Evolutionary conservation across 2,888 invertebrate genomes (phyloP).

Genomic region (Napeogenes inachia): DNA sequence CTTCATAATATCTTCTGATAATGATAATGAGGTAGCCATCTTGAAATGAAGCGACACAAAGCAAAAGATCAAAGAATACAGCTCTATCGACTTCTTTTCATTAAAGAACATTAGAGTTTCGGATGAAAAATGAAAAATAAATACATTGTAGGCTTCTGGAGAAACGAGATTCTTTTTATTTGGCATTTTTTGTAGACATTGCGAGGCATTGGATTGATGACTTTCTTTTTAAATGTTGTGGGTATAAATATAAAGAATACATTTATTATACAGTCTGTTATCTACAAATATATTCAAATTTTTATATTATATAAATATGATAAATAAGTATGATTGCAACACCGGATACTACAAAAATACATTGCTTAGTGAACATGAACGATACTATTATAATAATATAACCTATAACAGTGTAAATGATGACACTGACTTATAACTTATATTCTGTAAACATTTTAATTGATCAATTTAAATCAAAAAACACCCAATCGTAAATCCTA

Average conservation of each 20-base stretch:
- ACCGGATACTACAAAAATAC: too few species aligned
- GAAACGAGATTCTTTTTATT: constrained; percentile 31
- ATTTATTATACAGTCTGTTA: not conserved
- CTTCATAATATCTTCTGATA: constrained; percentile 32
- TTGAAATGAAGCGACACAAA: constrained; percentile 50
- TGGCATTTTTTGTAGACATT: constrained; percentile 1
- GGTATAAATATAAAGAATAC: not conserved
- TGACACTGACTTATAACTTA: too few species aligned
- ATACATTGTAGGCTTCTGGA: constrained; percentile 50
- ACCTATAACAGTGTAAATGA: too few species aligned
- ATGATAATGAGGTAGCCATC: constrained; percentile 50
- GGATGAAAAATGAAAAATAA: constrained; percentile 65
- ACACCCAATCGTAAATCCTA: constrained; percentile 9
- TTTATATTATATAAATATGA: too few species aligned
- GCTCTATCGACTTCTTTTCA: constrained; percentile 64
- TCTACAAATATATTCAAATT: not conserved
- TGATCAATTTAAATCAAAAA: constrained; percentile 2
- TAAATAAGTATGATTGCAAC: too few species aligned
- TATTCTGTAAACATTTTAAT: not conserved
- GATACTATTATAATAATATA: too few species aligned
- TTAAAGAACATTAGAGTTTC: constrained; percentile 70
- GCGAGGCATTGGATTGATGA: constrained; percentile 5
- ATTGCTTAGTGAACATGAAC: too few species aligned
- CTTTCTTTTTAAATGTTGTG: constrained; percentile 3
- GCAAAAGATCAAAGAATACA: constrained; percentile 41